These are phyloP conservation scores for Spodoptera picta DNA, from an alignment of 2,888 invertebrate genomes.

Conservation along the genomic window DNA sequence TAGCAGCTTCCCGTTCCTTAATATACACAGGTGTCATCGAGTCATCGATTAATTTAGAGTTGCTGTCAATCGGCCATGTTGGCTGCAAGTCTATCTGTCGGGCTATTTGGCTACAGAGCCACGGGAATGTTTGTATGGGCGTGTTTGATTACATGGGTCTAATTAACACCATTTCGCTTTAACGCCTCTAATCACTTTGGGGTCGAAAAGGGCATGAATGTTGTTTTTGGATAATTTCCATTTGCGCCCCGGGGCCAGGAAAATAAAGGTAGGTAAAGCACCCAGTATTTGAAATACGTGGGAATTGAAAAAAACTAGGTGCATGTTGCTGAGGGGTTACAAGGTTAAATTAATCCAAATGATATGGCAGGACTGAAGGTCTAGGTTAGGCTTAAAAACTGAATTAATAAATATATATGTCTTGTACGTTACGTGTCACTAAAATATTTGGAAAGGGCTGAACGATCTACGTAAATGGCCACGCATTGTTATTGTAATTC, in stretches of 20 bases:
- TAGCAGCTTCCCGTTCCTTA: constrained; percentile 8
- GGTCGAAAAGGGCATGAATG: constrained; percentile 22
- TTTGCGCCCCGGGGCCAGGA: background rate
- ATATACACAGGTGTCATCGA: constrained; percentile 25
- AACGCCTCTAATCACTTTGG: constrained; percentile 32
- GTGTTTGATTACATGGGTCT: constrained; percentile 38
- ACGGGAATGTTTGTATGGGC: constrained; percentile 34
- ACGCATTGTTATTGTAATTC: constrained; percentile 20
- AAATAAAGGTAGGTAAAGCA: constrained; percentile 5
- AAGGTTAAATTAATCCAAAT: too few relatives aligned
- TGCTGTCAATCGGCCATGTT: constrained; percentile 17
- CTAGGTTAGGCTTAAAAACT: too few relatives aligned
- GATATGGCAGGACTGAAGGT: too few relatives aligned
- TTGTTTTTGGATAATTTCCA: constrained; percentile 42
- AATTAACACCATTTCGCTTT: constrained; percentile 41
- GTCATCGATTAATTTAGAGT: constrained; percentile 35
- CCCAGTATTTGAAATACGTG: background rate
- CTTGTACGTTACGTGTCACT: too few relatives aligned
- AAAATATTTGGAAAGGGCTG: constrained; percentile 15
- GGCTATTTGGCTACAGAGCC: constrained; percentile 13
- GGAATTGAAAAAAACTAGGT: background rate
- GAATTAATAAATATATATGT: too few relatives aligned
- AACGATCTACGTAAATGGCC: constrained; percentile 21
- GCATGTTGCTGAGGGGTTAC: too few relatives aligned
- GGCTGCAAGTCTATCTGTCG: constrained; percentile 13